Evolutionary conservation across 2,113 vertebrate species (phyloP).

Genomic region (Lycocorax pyrrhopterus): DNA sequence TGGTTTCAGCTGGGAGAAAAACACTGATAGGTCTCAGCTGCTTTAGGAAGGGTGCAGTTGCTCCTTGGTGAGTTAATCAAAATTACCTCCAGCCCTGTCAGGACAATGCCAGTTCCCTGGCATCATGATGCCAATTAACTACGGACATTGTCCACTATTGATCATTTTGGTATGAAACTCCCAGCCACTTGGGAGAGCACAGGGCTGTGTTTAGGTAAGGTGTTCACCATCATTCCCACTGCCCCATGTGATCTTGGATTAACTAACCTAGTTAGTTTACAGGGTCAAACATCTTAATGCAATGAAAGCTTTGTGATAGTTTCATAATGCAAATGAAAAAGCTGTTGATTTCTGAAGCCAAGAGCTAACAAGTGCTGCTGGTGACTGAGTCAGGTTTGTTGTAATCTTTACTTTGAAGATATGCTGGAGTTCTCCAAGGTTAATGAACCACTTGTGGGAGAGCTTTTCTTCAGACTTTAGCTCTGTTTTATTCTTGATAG

Average conservation of each 20-base stretch:
- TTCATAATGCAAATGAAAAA: constrained; percentile 36
- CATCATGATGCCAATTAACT: background rate
- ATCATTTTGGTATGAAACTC: background rate
- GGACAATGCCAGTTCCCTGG: background rate
- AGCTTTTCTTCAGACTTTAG: constrained; percentile 89
- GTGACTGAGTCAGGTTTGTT: constrained; percentile 65
- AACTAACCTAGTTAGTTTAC: background rate
- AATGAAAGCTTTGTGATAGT: background rate
- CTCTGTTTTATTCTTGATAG: constrained; percentile 91
- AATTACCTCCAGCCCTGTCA: background rate
- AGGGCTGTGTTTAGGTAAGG: background rate
- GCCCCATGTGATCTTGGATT: background rate
- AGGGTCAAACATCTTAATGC: background rate
- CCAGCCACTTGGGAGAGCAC: fast-evolving
- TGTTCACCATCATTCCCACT: background rate
- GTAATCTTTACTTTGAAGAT: constrained; percentile 72
- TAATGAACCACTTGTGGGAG: constrained; percentile 94
- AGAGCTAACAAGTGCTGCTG: constrained; percentile 56
- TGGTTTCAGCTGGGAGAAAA: background rate
- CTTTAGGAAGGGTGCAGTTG: background rate
- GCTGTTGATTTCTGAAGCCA: constrained; percentile 22
- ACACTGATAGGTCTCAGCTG: background rate
- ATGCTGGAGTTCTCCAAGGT: constrained; percentile 85
- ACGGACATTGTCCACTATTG: background rate
- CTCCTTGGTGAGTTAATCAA: background rate